Evolutionary conservation across 1,140 invertebrate genomes (phyloP), one percentile per base, ranked within the genome.

Genomic region (Drosophila kohkoa): DNA sequence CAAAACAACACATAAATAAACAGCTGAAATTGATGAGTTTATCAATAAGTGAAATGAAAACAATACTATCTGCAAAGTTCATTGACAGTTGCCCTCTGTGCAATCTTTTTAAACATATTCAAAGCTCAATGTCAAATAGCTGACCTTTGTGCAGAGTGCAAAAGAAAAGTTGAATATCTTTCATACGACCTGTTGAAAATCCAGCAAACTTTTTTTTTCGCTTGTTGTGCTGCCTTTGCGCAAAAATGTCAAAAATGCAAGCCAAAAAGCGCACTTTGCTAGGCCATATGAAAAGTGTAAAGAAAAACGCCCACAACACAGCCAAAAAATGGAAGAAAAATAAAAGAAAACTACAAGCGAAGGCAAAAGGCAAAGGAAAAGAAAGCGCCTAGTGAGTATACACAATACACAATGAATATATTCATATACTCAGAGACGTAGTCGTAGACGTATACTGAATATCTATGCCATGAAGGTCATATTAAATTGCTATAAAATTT

Each of bases 401-500:
- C 55, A 62, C 64, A 81, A 77, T 57, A 71, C 62, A 72, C 65
- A 74, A 69, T 70, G 49, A 70, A 69, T 63, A 63, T 69, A 65
- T 72, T 41, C 49, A 63, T 63, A 55, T 74, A 60, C 13, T n/a
- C 35, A 3, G 20, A 4, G 35, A 10, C 15, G 43, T 66, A 43
- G 15, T 28, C 11, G n/a, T 35, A 55, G 13, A 13, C 2, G 55
- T 81, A 72, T 81, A 54, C 32, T 75, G 64, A 55, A 77, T 77
- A 89, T 86, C 82, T 92, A 79, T 82, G 90, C 90, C 83, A 90
- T 88, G 90, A 92, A 92, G 90, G 90, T 92, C 90, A 92, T 90
- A 92, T 92, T 92, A 92, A 92, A 92, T 92, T 92, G 90, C 90
- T 81, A 92, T 92, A 92, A 92, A 92, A 90, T 79, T 78, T 77